Evolutionary conservation across 2,113 vertebrate species (phyloP).

Genomic region (Mungos mungo): DNA sequence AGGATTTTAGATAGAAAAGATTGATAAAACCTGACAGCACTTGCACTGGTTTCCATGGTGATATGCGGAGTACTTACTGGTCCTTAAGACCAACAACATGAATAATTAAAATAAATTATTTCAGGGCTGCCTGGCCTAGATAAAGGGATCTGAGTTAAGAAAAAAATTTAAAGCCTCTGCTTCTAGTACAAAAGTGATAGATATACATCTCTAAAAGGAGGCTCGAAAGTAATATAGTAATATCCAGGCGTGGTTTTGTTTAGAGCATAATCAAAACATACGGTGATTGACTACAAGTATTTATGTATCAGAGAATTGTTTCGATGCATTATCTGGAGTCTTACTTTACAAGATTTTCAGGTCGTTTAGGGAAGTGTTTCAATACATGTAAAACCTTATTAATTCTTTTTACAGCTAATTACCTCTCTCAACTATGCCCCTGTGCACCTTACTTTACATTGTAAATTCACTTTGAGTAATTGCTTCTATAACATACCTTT

Average conservation of each 20-base stretch:
- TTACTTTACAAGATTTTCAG: not conserved
- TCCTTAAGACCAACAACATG: constrained; percentile 38
- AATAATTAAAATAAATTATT: constrained; percentile 63
- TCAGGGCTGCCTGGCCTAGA: not conserved
- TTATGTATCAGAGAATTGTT: not conserved
- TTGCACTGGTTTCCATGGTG: constrained; percentile 59
- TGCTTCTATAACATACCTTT: not conserved
- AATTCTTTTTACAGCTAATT: not conserved
- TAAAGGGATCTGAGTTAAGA: not conserved
- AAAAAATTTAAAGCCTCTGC: not conserved
- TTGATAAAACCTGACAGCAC: not conserved
- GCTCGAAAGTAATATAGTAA: not conserved
- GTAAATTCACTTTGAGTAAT: not conserved
- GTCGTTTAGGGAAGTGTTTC: not conserved
- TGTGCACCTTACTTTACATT: not conserved
- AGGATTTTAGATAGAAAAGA: constrained; percentile 11
- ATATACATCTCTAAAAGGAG: not conserved
- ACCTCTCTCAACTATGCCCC: not conserved
- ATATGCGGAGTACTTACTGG: not conserved
- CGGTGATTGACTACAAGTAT: not conserved
- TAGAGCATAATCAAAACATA: not conserved
- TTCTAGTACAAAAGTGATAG: not conserved
- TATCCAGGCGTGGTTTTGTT: not conserved
- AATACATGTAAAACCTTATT: not conserved
- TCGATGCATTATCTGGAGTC: not conserved